These are phyloP conservation scores for Cladorhizidae sp. DNA, from an alignment of 37 sponge, comb jelly and placozoan species.

Conservation along the genomic window DNA sequence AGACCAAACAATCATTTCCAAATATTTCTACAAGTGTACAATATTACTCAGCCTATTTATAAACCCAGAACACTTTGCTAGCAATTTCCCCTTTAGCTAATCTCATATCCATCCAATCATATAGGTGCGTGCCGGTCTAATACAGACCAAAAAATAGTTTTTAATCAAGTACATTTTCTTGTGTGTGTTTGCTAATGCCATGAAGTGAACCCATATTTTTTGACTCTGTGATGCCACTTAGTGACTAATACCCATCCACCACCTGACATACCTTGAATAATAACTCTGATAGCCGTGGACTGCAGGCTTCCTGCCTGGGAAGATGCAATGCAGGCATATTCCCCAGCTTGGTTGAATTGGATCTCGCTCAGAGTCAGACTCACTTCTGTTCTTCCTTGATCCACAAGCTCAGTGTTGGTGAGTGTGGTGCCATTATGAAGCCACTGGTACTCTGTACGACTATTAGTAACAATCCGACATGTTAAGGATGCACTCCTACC, in stretches of 20 bases:
- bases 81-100: no score
- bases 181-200: neutral
- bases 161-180: no score
- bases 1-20: no score
- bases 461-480: constrained; percentile 28
- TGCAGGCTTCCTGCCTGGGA: constrained; percentile 41
- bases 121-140: no score
- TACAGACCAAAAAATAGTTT: no score
- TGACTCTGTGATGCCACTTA: neutral
- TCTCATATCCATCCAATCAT: no score
- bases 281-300: neutral
- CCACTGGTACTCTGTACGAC: constrained; percentile 46
- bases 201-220: neutral
- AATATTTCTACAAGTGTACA: no score
- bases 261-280: constrained; percentile 41
- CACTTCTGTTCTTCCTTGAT: neutral
- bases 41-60: no score
- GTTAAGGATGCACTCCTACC: neutral
- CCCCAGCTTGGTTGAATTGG: constrained; percentile 30
- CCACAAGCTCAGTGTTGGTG: neutral
- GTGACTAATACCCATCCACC: neutral
- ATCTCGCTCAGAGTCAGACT: neutral
- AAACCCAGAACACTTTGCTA: no score
- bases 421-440: constrained; percentile 43
- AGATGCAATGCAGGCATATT: constrained; percentile 46